Evolutionary conservation across 1,140 invertebrate genomes (phyloP), one percentile per base, ranked within the genome.

Genomic region (Euwallacea fornicatus): DNA sequence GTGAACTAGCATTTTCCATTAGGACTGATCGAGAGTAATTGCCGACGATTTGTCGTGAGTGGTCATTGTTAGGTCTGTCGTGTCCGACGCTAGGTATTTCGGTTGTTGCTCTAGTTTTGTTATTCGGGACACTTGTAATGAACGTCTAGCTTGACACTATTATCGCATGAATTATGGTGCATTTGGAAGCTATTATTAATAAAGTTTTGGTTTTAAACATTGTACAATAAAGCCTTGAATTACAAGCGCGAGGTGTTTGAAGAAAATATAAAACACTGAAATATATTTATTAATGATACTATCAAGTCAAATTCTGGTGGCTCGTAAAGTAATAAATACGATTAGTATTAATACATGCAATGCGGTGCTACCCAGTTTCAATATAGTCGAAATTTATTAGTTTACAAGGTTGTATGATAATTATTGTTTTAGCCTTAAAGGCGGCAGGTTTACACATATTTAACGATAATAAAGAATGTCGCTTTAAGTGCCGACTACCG

Each of bases 1-100:
- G 58, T 65, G 61, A 68, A 72, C 71, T 50, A 72, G 71, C 71
- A 42, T 72, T 72, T 72, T 72, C 71, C 71, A 72, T 72, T 72
- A 72, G 65, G 50, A 61, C 50, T 66, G 71, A 72, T 72, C 61
- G 59, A 68, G 60, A 72, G 41, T 72, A 72, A 72, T 72, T 60
- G 71, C 50, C 21, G 65, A 68, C 71, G 47, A 72, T 72, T 66
- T 63, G 66, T 72, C 64, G 43, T 58, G 54, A 60, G 46, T 53
- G 61, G 44, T 43, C 63, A 71, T 71, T 71, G 69, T 71, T 71
- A 16, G 13, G 33, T 41, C 13, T 1, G 46, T 50, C 42, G 58
- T 41, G 33, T 42, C 42, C 42, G 42, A 8, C 21, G 10, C 21
- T 33, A 41, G 9, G 21, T 60, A 60, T 41, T 42, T 11, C 42